phyloP scores from a whole-genome alignment of 53 echinoderm and acorn worm genomes.

The Arbacia lixula region DNA sequence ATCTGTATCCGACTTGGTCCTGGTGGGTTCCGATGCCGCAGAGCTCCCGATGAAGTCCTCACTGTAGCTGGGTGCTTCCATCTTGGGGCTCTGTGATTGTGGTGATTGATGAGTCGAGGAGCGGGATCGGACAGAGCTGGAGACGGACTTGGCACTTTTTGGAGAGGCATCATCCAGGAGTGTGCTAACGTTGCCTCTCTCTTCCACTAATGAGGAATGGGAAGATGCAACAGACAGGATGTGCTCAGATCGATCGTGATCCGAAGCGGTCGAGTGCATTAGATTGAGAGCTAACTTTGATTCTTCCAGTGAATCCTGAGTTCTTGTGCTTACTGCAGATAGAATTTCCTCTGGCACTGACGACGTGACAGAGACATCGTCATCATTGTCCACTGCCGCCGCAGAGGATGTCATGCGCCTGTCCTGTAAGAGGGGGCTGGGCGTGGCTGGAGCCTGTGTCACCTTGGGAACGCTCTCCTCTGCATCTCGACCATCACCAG shows the following conservation, averaged over 20 bases:
- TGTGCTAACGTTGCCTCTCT: constrained; percentile 13
- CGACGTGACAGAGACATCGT: constrained; percentile 33
- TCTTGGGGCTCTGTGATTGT: background rate
- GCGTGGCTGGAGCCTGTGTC: background rate
- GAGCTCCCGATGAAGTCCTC: constrained; percentile 82
- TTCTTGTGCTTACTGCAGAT: constrained; percentile 70
- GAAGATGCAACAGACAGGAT: background rate
- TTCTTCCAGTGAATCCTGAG: constrained; percentile 68
- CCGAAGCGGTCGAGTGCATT: constrained; percentile 26
- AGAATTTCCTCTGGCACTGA: constrained; percentile 79
- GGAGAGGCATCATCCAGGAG: constrained; percentile 64
- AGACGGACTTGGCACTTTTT: constrained; percentile 48
- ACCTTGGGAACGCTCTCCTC: constrained; percentile 5
- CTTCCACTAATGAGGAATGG: background rate
- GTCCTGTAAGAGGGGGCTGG: background rate
- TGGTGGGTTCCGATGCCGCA: constrained; percentile 52
- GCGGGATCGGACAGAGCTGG: constrained; percentile 62
- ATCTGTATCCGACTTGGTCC: constrained; percentile 81
- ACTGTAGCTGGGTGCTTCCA: constrained; percentile 65
- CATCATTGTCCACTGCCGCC: constrained; percentile 18
- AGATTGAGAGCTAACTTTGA: constrained; percentile 32
- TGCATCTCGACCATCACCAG: constrained; percentile 46
- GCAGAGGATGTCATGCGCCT: background rate
- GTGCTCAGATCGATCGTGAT: constrained; percentile 7
- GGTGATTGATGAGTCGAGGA: constrained; percentile 63